Base-by-base conservation (phyloP, 2,113 vertebrate genomes). In the Alethe castanea region DNA sequence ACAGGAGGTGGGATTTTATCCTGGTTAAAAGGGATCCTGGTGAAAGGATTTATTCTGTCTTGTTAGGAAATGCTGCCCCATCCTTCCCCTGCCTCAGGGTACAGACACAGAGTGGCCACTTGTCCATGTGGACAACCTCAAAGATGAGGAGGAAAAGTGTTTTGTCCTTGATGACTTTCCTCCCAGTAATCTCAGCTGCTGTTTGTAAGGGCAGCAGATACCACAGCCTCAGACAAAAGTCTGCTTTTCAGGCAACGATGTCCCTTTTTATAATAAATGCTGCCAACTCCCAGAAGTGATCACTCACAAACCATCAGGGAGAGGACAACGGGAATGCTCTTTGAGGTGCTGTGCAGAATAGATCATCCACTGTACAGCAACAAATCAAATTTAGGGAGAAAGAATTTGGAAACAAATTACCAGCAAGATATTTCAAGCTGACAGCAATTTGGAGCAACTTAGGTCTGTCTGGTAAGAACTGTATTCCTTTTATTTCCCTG, bases 321-420 rank as follows among this genome's bases (percentile, higher is more conserved):
- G 90, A 95, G 92, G 88, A 87, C 89, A 89, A 81, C 2, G 3
- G 79, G 86, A 94, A 91, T 56, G 71, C 87, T 86, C 90, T 95
- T 91, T 59, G 79, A 92, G 92, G 57, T 69, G 71, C 93, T 81
- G 78, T 33, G 76, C 69, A 60, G 91, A 96, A 97, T 96, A 92
- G 87, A 95, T 95, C 96, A 96, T 93, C 89, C 91, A 88, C 90
- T 84, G 83, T 86, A 94, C 89, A 72, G 77, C 92, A 83, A 96
- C 78, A 85, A 91, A 96, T 96, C 93, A 94, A 82, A 95, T 86
- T 88, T 90, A 95, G 90, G 78, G 86, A 96, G 91, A 82, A 95
- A 86, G 92, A 92, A 90, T 96, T 96, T 90, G 89, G 91, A 96
- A 96, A 96, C 94, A 97, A 97, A 97, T 97, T 96, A 93, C 86